These are phyloP conservation scores for Chaenogobius annularis DNA, from an alignment of 2,113 vertebrate genomes.

Conservation along the genomic window DNA sequence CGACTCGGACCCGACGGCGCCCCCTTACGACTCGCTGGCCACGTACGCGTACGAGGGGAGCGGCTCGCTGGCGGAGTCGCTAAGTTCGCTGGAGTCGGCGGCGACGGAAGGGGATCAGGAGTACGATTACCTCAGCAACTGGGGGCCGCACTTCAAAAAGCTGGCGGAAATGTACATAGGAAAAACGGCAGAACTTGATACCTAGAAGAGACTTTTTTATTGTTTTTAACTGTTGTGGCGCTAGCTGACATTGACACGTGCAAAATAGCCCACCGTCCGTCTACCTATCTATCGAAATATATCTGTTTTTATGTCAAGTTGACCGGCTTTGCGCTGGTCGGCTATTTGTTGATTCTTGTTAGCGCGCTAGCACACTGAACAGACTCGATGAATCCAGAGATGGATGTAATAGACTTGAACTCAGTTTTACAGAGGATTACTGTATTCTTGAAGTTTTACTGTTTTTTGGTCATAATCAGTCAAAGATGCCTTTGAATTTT, in stretches of 20 bases:
- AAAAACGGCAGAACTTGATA: slow-evolving; percentile 89
- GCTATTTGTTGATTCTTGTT: slow-evolving; percentile 53
- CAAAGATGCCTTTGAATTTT: slow-evolving; percentile 81
- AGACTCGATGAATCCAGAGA: not conserved
- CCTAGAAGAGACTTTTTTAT: slow-evolving; percentile 70
- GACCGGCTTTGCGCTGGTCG: slow-evolving; percentile 56
- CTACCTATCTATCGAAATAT: slow-evolving; percentile 57
- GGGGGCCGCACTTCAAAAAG: slow-evolving; percentile 96
- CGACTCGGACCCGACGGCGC: slow-evolving; percentile 89
- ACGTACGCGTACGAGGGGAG: slow-evolving; percentile 96
- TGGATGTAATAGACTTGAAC: slow-evolving; percentile 52
- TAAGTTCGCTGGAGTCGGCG: slow-evolving; percentile 92
- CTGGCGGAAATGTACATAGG: slow-evolving; percentile 97
- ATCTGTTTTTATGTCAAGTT: slow-evolving; percentile 62
- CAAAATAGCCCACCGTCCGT: slow-evolving; percentile 41
- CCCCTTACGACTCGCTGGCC: slow-evolving; percentile 95
- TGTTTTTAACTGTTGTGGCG: slow-evolving; percentile 33
- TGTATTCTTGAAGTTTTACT: slow-evolving; percentile 59
- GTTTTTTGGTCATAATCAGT: slow-evolving; percentile 76
- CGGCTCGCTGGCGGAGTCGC: slow-evolving; percentile 91
- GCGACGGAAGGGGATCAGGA: slow-evolving; percentile 94
- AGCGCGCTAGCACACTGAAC: slow-evolving; percentile 14
- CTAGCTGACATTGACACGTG: slow-evolving; percentile 42
- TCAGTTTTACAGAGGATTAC: slow-evolving; percentile 32
- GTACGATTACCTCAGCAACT: slow-evolving; percentile 94